Conservation (phyloP, 92 coral and sea anemone genomes). For the Plumapathes pennacea region DNA sequence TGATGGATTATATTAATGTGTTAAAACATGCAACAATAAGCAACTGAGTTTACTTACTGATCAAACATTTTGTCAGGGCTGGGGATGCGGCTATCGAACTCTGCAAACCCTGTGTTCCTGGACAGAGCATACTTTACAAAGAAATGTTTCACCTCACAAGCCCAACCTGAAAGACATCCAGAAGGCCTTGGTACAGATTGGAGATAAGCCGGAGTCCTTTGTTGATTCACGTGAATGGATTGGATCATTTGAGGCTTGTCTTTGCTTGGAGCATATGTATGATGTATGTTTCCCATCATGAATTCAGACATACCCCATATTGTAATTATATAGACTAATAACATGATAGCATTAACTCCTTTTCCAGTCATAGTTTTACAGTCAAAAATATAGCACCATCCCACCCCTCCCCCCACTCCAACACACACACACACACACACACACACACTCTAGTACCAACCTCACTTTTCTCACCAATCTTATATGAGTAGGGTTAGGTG, state of each 20-base stretch:
- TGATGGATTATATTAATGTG: too few species aligned
- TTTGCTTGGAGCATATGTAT: constrained; percentile 77
- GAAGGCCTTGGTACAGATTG: constrained; percentile 66
- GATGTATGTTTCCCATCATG: constrained; percentile 60
- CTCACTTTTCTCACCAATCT: too few species aligned
- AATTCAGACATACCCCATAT: background rate
- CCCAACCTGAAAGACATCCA: constrained; percentile 79
- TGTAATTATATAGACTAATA: background rate
- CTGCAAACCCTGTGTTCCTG: constrained; percentile 96
- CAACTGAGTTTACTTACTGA: too few species aligned
- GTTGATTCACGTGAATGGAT: constrained; percentile 89
- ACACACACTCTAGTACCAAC: too few species aligned
- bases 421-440: too few species aligned
- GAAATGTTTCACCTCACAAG: constrained; percentile 3
- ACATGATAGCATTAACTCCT: constrained; percentile 19
- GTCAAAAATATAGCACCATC: background rate
- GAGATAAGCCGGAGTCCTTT: constrained; percentile 80
- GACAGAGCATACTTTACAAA: constrained; percentile 44
- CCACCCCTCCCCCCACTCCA: too few species aligned
- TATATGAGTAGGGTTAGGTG: too few species aligned
- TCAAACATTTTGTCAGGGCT: too few species aligned
- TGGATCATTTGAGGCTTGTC: constrained; percentile 89
- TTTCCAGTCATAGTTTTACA: background rate
- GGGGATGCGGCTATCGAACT: constrained; percentile 99
- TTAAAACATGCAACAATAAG: too few species aligned